phyloP scores from a whole-genome alignment of 2,888 invertebrate genomes.

The Euspilapteryx auroguttella region DNA sequence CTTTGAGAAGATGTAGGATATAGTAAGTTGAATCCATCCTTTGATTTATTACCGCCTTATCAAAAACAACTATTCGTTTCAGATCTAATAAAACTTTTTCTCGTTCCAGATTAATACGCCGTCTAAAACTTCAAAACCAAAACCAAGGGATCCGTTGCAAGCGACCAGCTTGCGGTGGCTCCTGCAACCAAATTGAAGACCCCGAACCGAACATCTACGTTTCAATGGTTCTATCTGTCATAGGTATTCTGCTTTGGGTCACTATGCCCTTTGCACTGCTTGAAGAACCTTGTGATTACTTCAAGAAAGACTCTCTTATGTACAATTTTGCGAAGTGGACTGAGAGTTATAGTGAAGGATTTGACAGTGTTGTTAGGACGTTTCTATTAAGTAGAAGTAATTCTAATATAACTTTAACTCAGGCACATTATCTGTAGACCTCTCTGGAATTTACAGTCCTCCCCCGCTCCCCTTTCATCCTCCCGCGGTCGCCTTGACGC shows the following conservation, averaged over 20 bases:
- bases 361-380: slow-evolving; percentile 14
- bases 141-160: neutral
- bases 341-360: slow-evolving; percentile 13
- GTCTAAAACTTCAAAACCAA: slow-evolving; percentile 1
- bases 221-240: slow-evolving; percentile 19
- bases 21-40: no score
- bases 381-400: no score
- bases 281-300: slow-evolving; percentile 17
- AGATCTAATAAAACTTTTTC: neutral
- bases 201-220: slow-evolving; percentile 13
- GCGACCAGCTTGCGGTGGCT: slow-evolving; percentile 1
- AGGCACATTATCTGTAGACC: no score
- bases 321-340: slow-evolving; percentile 12
- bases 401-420: no score
- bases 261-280: slow-evolving; percentile 20
- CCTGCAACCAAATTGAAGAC: neutral
- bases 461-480: no score
- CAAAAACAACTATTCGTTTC: no score
- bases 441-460: no score
- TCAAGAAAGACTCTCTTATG: slow-evolving; percentile 11
- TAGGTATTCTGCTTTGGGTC: slow-evolving; percentile 16
- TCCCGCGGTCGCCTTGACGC: no score
- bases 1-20: no score
- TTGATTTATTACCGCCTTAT: no score
- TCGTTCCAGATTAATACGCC: slow-evolving; percentile 2